Base-by-base conservation (phyloP, 2,888 invertebrate species). In the Phlogophora meticulosa region DNA sequence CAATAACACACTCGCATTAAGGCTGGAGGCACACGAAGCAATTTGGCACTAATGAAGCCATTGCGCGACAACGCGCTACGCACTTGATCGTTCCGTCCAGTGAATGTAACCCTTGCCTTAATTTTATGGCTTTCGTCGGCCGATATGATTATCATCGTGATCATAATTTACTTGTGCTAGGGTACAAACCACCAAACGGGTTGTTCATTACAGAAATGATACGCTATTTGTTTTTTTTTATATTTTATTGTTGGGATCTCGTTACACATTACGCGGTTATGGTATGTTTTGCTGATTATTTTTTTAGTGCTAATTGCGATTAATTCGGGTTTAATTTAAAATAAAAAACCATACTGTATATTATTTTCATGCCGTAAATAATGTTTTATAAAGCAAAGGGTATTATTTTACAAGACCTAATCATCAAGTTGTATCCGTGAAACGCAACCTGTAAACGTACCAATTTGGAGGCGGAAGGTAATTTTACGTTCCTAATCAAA, bases 11-110 rank as follows among this genome's bases (percentile, higher is more conserved):
- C 40, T 77, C 64, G 70, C 77, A 79, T 79, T 79, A 78, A 81
- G 76, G 69, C 51, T 38, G 40, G 56, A 34, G 34, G 13, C 48
- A 59, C 58, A 82, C 72, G 65, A 68, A 64, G 78, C 85, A 85
- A 88, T 86, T 89, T 87, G 80, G 81, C 74, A 76, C 82, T 90
- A 91, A 90, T 90, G 89, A 90, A 90, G 90, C 85, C 83, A 90
- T 90, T 85, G 85, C 86, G 86, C 83, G 78, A 75, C 84, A 80
- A 80, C 80, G 78, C 36, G 55, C 34, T 62, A 43, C 40, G 55
- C 22, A 56, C 32, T 34, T 59, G 43, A 87, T 86, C 88, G 88
- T 88, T 87, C 86, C 88, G 82, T 87, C 86, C 86, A 84, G 73
- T 88, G 88, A 78, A 69, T 86, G 77, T 86, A 87, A 87, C 90